phyloP scores from a whole-genome alignment of 2,888 invertebrate species.

The Miltochrista miniata region DNA sequence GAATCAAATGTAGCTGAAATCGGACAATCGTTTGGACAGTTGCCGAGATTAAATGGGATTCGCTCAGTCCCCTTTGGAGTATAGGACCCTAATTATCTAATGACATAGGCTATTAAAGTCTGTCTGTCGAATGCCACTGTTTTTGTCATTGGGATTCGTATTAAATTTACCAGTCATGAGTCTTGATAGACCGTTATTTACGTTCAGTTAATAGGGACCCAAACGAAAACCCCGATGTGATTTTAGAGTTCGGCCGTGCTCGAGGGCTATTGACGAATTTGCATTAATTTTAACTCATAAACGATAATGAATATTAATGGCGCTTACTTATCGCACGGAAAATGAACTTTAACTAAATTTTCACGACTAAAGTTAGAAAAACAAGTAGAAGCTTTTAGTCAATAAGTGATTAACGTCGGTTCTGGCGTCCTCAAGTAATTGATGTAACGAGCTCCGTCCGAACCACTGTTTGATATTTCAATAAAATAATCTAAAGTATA shows the following conservation, averaged over 20 bases:
- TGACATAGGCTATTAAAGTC: slow-evolving; percentile 20
- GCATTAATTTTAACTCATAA: slow-evolving; percentile 57
- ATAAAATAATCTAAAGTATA: not conserved
- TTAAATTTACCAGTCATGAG: slow-evolving; percentile 37
- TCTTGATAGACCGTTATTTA: slow-evolving; percentile 39
- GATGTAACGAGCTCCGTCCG: not conserved
- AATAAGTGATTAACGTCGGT: slow-evolving; percentile 11
- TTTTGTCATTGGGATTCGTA: slow-evolving; percentile 30
- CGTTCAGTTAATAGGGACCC: slow-evolving; percentile 40
- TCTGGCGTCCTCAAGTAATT: slow-evolving; percentile 8
- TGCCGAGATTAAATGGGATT: slow-evolving; percentile 24
- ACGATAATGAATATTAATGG: slow-evolving; percentile 63
- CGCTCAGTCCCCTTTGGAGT: slow-evolving; percentile 14
- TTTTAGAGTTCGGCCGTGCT: slow-evolving; percentile 24
- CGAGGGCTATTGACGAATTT: slow-evolving; percentile 49
- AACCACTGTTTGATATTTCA: not conserved
- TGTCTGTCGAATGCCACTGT: slow-evolving; percentile 21
- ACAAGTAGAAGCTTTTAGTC: slow-evolving; percentile 26
- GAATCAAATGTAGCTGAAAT: slow-evolving; percentile 19
- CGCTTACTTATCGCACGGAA: slow-evolving; percentile 37
- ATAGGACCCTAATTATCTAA: slow-evolving; percentile 25
- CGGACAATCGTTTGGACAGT: slow-evolving; percentile 10
- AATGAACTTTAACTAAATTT: slow-evolving; percentile 34
- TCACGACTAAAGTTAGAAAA: slow-evolving; percentile 17
- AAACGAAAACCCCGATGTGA: slow-evolving; percentile 26